Evolutionary conservation across 53 echinoderm and acorn worm genomes (phyloP), one percentile per base, ranked within the genome.

Genomic region (Antedon mediterranea): DNA sequence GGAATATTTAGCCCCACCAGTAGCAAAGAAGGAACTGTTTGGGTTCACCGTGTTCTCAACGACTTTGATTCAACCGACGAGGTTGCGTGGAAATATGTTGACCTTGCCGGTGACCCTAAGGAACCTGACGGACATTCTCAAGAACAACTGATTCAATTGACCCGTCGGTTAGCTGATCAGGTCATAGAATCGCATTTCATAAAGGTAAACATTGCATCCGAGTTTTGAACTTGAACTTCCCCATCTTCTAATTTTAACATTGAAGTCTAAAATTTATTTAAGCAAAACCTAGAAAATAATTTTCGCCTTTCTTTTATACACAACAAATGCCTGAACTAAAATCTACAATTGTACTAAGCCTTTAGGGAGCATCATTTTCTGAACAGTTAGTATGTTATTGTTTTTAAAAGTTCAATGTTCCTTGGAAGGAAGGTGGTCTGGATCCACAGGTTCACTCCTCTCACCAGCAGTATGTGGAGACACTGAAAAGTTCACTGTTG

Each of bases 1-100:
- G 97, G 92, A 13, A 89, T 91, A 11, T 91, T 97, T 73, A 85
- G 87, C 28, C 91, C 97, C 2, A 84, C 87, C 72, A 92, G 89
- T 41, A 41, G 73, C 33, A 97, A 89, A 28, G 97, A 97, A 27
- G 92, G 88, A 9, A 82, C 86, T 74, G 82, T 97, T 77, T 97
- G 97, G 97, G 43, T 88, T 13, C 89, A 91, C 72, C 77, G 97
- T 33, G 81, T 85, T 76, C 90, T 97, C 82, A 86, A 81, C 28
- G 84, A 85, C 73, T 92, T 97, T 33, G 92, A 92, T 29, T 79
- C 85, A 78, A 87, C 86, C 32, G 91, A 91, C 80, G 85, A 89
- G 28, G 86, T 86, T 11, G 89, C 97, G 28, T 71, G 79, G 73
- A 87, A 84, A 71, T 89, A 97, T 83, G 81, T 95, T 0, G 97